Percentiles rank a stretch among this genome's conserved stretches.
Evolutionary conservation across 1,140 invertebrate genomes (phyloP).

Genomic region (Papilio polyxenes): DNA sequence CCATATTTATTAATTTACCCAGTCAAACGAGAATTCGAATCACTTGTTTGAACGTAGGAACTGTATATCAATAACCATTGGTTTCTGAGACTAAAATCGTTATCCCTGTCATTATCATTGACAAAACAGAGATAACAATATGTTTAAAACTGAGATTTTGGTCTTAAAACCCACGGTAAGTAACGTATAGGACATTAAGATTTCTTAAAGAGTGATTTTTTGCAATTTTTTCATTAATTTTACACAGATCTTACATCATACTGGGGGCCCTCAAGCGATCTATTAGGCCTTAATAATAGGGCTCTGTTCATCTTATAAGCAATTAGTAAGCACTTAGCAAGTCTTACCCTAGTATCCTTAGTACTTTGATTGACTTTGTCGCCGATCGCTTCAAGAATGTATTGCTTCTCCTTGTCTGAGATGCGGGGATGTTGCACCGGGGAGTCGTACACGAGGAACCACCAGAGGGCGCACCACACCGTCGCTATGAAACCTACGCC

Average conservation of each 20-base stretch:
- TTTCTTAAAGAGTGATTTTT: too few relatives aligned
- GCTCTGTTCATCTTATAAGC: too few relatives aligned
- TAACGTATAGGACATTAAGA: too few relatives aligned
- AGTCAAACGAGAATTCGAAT: slow-evolving; percentile 2
- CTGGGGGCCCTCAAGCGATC: too few relatives aligned
- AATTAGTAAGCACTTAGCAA: background rate
- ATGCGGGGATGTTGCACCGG: slow-evolving; percentile 89
- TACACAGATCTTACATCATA: too few relatives aligned
- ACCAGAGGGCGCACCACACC: slow-evolving; percentile 84
- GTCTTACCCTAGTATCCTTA: slow-evolving; percentile 57
- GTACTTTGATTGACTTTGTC: slow-evolving; percentile 70
- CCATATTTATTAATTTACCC: slow-evolving; percentile 21
- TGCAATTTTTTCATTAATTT: too few relatives aligned
- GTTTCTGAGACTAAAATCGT: too few relatives aligned
- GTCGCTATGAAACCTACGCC: slow-evolving; percentile 81
- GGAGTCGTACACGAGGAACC: slow-evolving; percentile 84
- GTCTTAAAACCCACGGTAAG: too few relatives aligned
- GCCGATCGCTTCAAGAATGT: slow-evolving; percentile 84
- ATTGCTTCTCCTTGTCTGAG: slow-evolving; percentile 86
- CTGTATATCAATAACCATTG: slow-evolving; percentile 1
- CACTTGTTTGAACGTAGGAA: background rate
- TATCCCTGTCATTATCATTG: too few relatives aligned
- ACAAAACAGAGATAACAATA: too few relatives aligned
- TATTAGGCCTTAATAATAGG: too few relatives aligned
- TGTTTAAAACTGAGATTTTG: too few relatives aligned